Evolutionary conservation across 2,113 vertebrate genomes (phyloP), one percentile per base, ranked within the genome.

Genomic region (Triplophysa siluroides): DNA sequence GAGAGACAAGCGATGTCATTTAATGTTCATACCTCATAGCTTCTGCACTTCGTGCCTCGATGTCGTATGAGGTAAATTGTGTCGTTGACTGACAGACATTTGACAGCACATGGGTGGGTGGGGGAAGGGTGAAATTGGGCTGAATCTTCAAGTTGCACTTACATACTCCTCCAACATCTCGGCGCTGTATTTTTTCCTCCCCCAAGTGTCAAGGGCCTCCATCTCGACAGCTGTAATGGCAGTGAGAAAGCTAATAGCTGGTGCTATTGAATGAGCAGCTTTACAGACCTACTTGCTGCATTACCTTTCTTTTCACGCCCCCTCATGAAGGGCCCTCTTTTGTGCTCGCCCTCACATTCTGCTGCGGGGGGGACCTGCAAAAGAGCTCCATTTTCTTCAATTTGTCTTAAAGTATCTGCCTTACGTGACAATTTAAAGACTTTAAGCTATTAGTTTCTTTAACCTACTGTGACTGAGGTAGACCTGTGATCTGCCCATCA

Each of bases 181-280:
- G 86, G 86, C 90, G 92, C 91, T 92, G 85, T 81, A 85, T 81
- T 54, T 66, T 50, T 68, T 61, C 33, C 85, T 84, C 85, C 88
- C 88, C 88, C 87, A 90, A 92, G 90, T 89, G 84, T 91, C 90
- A 91, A 88, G 82, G 78, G 43, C 60, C 33, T 78, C 88, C 88
- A 88, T 93, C 92, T 90, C 85, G 90, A 88, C 83, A 86, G 87
- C 81, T 75, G 73, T 92, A 91, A 90, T 92, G 89, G 92, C 84
- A 86, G 83, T 91, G 90, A 91, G 93, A 91, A 93, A 92, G 84
- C 89, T 91, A 91, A 94, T 93, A 92, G 87, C 93, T 93, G 93
- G 93, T 94, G 93, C 90, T 86, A 75, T 81, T 89, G 88, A 88
- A 90, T 90, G 89, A 93, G 92, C 85, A 88, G 85, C 81, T 80